Base-by-base conservation (phyloP, 2,113 vertebrate species). In the Anguilla rostrata region DNA sequence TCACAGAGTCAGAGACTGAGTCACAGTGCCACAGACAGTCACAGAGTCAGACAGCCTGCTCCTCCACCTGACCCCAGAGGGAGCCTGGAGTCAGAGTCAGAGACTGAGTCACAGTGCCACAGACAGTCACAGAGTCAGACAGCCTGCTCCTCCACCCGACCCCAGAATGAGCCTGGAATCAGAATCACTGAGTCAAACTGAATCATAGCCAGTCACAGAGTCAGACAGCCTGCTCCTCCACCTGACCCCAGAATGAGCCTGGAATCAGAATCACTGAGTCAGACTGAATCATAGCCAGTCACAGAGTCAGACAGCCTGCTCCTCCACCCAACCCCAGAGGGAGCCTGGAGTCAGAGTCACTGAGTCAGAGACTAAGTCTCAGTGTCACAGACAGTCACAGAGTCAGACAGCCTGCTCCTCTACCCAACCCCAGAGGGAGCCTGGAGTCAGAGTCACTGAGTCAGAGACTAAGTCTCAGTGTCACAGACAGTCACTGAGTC, bases 301-400 rank as follows among this genome's bases (percentile, higher is more conserved):
- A 63, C 60, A 63, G 60, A 63, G 60, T 63, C 7, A 63, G 16
- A 22, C 2, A 66, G 97, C 96, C 89, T 95, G 96, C 94, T 99
- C 98, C 94, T 99, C 97, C 90, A 99, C 97, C 14, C 98, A 96
- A 86, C 98, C 97, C 95, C 98, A 99, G 90, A 96, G 95, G 1
- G 60, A 26, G 60, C 11, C 66, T 2, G 5, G n/a, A 63, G 60
- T 8, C 66, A 75, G 26, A 75, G 9, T 29, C 66, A 75, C n/a
- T 34, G 66, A 34, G 66, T 75, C n/a, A 75, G 60, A 66, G 60
- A 53, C 49, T 53, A 5, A 75, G 4, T 22, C 60, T 22, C 66
- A 34, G 66, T 9, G 66, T 75, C n/a, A 75, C 20, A 66, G 60
- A 26, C 60, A 75, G 26, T 29, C 71, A 75, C 71, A 75, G 71